Percentiles rank a stretch among this genome's conserved stretches.
These are phyloP conservation scores for Hemicentrotus pulcherrimus DNA, from an alignment of 35 echinoderm and acorn worm species.

Conservation along the genomic window DNA sequence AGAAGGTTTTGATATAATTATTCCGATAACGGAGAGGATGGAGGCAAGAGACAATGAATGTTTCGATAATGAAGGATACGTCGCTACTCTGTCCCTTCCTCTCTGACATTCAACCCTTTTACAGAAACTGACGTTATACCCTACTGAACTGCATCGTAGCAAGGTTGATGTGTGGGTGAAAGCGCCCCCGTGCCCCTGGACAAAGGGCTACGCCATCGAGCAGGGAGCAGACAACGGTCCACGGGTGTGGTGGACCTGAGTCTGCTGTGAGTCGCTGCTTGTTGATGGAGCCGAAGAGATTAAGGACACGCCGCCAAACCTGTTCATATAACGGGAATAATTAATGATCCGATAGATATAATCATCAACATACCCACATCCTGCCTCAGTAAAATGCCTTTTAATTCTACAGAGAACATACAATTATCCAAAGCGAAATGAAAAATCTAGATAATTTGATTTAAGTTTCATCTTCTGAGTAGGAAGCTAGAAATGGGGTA, in stretches of 20 bases:
- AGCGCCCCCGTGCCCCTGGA: neutral
- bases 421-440: too few species aligned
- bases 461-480: neutral
- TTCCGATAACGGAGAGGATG: too few species aligned
- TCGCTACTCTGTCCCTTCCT: too few species aligned
- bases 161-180: neutral
- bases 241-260: slow-evolving; percentile 4
- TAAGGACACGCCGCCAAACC: neutral
- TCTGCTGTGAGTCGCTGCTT: neutral
- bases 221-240: neutral
- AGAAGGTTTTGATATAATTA: too few species aligned
- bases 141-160: too few species aligned
- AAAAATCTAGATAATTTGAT: neutral
- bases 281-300: neutral
- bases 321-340: neutral
- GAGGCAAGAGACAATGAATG: too few species aligned
- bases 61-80: too few species aligned
- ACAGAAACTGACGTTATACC: too few species aligned
- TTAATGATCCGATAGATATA: slow-evolving; percentile 6
- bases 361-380: neutral
- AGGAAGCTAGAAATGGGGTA: neutral
- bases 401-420: too few species aligned
- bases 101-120: too few species aligned
- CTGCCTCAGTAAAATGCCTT: neutral
- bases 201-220: neutral